phyloP scores from a whole-genome alignment of 2,113 vertebrate species.

The Phasianus colchicus region DNA sequence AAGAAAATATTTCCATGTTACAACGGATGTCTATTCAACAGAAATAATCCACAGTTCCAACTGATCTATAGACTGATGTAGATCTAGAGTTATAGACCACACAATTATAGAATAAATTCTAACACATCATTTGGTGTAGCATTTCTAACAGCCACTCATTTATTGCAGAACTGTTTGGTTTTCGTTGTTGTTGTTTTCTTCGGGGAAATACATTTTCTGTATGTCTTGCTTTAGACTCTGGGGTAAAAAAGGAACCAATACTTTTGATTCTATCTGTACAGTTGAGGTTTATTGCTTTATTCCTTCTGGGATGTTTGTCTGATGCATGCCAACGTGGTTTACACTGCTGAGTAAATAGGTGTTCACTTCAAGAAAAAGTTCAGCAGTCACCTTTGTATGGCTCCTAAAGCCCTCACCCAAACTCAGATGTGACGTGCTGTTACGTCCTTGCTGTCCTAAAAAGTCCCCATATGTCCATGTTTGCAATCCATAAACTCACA shows the following conservation, averaged over 20 bases:
- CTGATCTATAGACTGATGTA: neutral
- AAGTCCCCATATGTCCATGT: neutral
- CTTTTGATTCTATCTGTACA: neutral
- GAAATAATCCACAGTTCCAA: neutral
- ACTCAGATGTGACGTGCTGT: neutral
- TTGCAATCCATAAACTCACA: neutral
- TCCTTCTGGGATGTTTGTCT: neutral
- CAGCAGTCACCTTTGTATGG: neutral
- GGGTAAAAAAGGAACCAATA: neutral
- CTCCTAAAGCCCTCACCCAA: neutral
- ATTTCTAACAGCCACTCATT: neutral
- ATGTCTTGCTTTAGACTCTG: neutral
- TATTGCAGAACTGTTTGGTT: neutral
- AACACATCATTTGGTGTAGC: neutral
- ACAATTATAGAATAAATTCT: neutral
- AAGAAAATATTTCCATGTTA: neutral
- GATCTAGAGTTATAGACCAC: neutral
- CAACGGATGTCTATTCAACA: neutral
- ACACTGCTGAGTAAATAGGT: neutral
- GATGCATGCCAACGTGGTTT: neutral
- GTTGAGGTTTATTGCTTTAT: neutral
- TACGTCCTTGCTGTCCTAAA: neutral
- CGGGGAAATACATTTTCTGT: neutral
- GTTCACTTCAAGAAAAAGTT: slow-evolving; percentile 13
- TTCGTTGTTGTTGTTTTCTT: neutral